A percentile compares a stretch with the other conserved stretches of the same genome.
phyloP scores from a whole-genome alignment of 1,140 invertebrate genomes.

The Probaryconus sp. region DNA sequence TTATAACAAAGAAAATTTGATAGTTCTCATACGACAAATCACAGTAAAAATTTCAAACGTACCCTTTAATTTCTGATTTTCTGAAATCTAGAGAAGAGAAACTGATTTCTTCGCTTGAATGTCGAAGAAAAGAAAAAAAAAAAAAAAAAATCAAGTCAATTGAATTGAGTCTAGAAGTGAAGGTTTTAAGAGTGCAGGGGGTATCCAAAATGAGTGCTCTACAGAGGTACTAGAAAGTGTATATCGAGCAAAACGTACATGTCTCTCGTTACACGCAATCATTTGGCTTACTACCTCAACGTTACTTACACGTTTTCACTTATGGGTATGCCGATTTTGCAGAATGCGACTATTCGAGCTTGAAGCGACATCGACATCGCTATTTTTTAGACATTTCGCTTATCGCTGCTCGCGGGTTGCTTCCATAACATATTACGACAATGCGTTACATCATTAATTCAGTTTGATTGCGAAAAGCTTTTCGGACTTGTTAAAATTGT shows the following conservation, averaged over 20 bases:
- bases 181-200: too few relatives aligned
- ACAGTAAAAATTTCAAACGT: too few relatives aligned
- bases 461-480: neutral
- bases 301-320: slow-evolving; percentile 62
- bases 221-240: slow-evolving; percentile 9
- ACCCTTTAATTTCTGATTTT: too few relatives aligned
- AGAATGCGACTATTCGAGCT: slow-evolving; percentile 74
- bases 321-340: slow-evolving; percentile 71
- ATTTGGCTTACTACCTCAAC: slow-evolving; percentile 64
- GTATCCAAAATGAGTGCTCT: neutral
- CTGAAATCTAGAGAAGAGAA: too few relatives aligned
- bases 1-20: too few relatives aligned
- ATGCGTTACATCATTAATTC: neutral
- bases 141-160: too few relatives aligned
- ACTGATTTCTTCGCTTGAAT: too few relatives aligned
- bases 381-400: slow-evolving; percentile 67
- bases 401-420: slow-evolving; percentile 55
- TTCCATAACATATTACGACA: slow-evolving; percentile 54
- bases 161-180: too few relatives aligned
- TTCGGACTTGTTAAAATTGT: too few relatives aligned
- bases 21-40: too few relatives aligned
- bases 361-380: slow-evolving; percentile 71
- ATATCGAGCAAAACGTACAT: slow-evolving; percentile 43
- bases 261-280: slow-evolving; percentile 61
- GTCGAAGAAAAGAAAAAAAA: too few relatives aligned